Evolutionary conservation across 2,113 vertebrate genomes (phyloP).

Genomic region (Zosterops japonicus): DNA sequence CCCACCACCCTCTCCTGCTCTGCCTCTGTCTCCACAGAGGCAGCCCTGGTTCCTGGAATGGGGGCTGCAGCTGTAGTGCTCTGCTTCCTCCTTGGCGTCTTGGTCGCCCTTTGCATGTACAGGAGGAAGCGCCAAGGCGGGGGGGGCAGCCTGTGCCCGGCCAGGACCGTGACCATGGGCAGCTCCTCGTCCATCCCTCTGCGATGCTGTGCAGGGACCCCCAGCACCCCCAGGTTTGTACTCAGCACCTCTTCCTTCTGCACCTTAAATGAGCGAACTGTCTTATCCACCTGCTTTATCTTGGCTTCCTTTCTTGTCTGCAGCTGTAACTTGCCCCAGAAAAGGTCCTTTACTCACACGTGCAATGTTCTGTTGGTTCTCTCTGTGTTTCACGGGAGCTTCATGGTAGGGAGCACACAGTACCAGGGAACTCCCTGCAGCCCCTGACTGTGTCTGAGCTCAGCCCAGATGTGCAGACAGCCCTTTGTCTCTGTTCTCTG

Average conservation of each 20-base stretch:
- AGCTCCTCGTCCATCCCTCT: background rate
- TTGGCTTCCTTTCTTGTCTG: background rate
- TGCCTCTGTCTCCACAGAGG: background rate
- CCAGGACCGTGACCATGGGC: rapidly evolving
- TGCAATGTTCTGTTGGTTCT: background rate
- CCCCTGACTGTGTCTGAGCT: background rate
- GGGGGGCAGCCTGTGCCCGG: rapidly evolving
- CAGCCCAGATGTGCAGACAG: rapidly evolving
- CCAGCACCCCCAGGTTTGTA: background rate
- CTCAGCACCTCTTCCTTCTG: background rate
- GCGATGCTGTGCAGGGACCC: background rate
- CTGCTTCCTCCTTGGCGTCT: background rate
- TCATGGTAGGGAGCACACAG: background rate
- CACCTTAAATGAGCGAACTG: rapidly evolving
- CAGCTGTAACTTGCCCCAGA: background rate
- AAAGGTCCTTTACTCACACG: background rate
- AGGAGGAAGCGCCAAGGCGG: background rate
- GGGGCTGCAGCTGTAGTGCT: background rate
- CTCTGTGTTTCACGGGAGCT: rapidly evolving
- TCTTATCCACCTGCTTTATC: background rate
- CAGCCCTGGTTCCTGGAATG: background rate
- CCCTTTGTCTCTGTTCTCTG: background rate
- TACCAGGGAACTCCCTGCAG: background rate
- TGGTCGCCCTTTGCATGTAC: background rate
- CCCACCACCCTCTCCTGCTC: background rate